phyloP scores from a whole-genome alignment of 2,797 vertebrate genomes.

The Threskiornis aethiopicus region DNA sequence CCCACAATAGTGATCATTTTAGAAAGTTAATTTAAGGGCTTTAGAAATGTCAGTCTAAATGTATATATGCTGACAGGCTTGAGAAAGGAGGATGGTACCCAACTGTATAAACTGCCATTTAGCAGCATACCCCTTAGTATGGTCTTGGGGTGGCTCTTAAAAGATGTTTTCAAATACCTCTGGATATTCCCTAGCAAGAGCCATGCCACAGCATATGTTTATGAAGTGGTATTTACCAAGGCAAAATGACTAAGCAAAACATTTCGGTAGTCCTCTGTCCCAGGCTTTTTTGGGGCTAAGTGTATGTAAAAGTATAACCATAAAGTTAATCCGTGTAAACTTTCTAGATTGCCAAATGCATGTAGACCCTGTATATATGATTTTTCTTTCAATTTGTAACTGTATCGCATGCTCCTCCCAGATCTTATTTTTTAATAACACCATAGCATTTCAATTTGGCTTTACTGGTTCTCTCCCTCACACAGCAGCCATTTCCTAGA shows the following conservation, averaged over 20 bases:
- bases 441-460: background rate
- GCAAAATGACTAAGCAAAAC: background rate
- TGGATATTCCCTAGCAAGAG: background rate
- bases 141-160: background rate
- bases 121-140: background rate
- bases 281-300: background rate
- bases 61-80: background rate
- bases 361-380: background rate
- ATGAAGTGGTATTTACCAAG: background rate
- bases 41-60: background rate
- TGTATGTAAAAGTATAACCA: background rate
- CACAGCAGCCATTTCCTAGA: background rate
- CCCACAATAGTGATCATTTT: rapidly evolving
- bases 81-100: background rate
- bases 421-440: background rate
- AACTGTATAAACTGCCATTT: background rate
- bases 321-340: background rate
- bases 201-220: background rate
- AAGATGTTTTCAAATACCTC: background rate
- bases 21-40: background rate
- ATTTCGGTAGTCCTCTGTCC: background rate
- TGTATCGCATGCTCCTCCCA: background rate
- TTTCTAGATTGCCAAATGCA: background rate
- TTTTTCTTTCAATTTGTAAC: background rate
- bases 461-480: background rate